Evolutionary conservation across 2,888 invertebrate genomes (phyloP).

Genomic region (Cryptocheilus praepositus): DNA sequence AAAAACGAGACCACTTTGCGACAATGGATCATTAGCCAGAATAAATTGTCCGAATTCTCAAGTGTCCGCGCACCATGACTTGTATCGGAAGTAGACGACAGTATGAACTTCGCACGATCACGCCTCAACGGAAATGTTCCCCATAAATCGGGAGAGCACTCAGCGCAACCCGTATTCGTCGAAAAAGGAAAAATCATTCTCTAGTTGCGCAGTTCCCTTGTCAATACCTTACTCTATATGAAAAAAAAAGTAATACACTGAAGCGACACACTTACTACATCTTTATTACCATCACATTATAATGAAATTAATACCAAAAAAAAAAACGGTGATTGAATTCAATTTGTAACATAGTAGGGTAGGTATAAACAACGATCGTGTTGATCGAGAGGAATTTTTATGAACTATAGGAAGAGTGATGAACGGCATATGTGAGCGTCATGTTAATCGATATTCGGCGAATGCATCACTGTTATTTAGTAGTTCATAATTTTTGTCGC

Average conservation of each 20-base stretch:
- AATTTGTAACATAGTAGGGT: conserved; percentile 64
- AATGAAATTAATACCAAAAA: conserved; percentile 37
- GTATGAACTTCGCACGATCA: neutral
- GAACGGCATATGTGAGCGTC: conserved; percentile 6
- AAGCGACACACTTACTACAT: conserved; percentile 18
- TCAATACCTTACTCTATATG: conserved; percentile 35
- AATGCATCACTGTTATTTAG: too few species aligned
- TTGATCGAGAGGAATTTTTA: conserved; percentile 40
- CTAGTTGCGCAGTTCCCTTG: conserved; percentile 38
- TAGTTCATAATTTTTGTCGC: conserved; percentile 11
- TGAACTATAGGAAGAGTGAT: conserved; percentile 25
- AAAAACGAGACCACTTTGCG: neutral
- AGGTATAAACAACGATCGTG: conserved; percentile 50
- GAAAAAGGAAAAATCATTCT: conserved; percentile 14
- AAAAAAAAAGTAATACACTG: conserved; percentile 26
- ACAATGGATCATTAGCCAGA: neutral
- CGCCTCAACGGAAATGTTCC: conserved; percentile 18
- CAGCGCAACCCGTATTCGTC: conserved; percentile 24
- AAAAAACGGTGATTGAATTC: conserved; percentile 37
- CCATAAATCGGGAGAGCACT: conserved; percentile 12
- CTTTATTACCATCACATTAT: conserved; percentile 49
- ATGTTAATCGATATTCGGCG: neutral
- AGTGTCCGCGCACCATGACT: conserved; percentile 3
- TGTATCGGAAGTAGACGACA: neutral
- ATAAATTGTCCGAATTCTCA: too few species aligned